A percentile compares a stretch with the other conserved stretches of the same genome.
Conservation (phyloP, 2,113 vertebrate species). For the Larimichthys crocea region DNA sequence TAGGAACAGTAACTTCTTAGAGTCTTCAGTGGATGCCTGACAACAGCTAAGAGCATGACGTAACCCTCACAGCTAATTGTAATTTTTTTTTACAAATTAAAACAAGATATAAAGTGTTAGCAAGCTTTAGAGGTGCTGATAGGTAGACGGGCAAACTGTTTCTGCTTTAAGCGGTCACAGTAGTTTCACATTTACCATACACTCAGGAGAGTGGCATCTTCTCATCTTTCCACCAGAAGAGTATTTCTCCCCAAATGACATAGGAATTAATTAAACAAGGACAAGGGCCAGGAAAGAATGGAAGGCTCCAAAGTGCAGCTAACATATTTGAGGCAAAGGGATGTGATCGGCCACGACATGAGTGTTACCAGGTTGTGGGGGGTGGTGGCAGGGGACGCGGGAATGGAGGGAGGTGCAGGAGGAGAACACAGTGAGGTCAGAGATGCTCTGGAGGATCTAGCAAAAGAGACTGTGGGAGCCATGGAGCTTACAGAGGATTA, state of each 20-base stretch:
- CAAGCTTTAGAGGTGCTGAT: background rate
- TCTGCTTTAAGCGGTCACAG: background rate
- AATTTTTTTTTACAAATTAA: background rate
- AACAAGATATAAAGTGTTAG: background rate
- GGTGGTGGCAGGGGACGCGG: no score
- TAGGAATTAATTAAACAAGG: background rate
- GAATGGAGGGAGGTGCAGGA: slow-evolving; percentile 13
- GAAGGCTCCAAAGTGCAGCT: background rate
- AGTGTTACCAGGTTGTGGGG: no score
- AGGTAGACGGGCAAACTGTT: background rate
- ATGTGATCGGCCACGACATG: background rate
- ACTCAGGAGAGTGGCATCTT: background rate
- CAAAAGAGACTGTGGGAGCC: slow-evolving; percentile 72
- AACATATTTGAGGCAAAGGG: background rate
- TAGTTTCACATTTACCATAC: background rate
- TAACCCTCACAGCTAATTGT: background rate
- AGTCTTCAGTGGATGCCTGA: background rate
- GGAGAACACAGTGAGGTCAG: slow-evolving; percentile 54
- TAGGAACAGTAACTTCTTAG: background rate
- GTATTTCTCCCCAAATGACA: background rate
- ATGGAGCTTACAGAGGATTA: slow-evolving; percentile 75
- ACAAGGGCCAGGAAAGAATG: background rate
- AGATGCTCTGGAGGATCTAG: slow-evolving; percentile 62
- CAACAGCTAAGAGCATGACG: background rate
- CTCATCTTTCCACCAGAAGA: background rate